phyloP scores from a whole-genome alignment of 2,888 invertebrate genomes.

The Laothoe populi region DNA sequence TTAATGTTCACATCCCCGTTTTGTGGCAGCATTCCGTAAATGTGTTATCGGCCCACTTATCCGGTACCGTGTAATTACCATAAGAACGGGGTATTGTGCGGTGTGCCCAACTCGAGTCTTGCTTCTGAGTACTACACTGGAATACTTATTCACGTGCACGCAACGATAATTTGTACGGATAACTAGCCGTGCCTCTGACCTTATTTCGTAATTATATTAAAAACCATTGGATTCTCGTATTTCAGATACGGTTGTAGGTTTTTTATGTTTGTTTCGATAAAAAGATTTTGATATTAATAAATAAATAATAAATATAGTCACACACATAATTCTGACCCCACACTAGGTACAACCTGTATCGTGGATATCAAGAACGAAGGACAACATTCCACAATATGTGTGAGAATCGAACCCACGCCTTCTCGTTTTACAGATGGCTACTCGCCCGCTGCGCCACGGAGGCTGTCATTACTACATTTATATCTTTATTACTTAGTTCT shows the following conservation, averaged over 20 bases:
- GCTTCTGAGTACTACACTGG: conserved; percentile 27
- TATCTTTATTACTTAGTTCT: too few species aligned
- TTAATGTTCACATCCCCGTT: conserved; percentile 6
- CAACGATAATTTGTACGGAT: conserved; percentile 47
- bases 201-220: conserved; percentile 41
- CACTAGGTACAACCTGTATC: too few species aligned
- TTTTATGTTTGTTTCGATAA: background rate
- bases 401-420: too few species aligned
- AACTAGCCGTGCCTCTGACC: conserved; percentile 33
- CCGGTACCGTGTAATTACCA: conserved; percentile 57
- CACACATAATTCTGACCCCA: too few species aligned
- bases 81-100: conserved; percentile 51
- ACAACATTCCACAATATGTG: too few species aligned
- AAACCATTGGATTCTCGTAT: conserved; percentile 7
- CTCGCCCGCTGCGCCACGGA: too few species aligned
- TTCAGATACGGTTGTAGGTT: background rate
- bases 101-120: conserved; percentile 27
- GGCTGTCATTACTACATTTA: too few species aligned
- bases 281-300: too few species aligned
- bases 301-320: too few species aligned
- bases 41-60: conserved; percentile 58
- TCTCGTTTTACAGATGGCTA: too few species aligned
- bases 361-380: too few species aligned
- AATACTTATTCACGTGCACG: conserved; percentile 37
- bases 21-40: conserved; percentile 29